A percentile compares a stretch with the other conserved stretches of the same genome.
phyloP scores from a whole-genome alignment of 2,113 vertebrate genomes.

The Corynorhinus townsendii region DNA sequence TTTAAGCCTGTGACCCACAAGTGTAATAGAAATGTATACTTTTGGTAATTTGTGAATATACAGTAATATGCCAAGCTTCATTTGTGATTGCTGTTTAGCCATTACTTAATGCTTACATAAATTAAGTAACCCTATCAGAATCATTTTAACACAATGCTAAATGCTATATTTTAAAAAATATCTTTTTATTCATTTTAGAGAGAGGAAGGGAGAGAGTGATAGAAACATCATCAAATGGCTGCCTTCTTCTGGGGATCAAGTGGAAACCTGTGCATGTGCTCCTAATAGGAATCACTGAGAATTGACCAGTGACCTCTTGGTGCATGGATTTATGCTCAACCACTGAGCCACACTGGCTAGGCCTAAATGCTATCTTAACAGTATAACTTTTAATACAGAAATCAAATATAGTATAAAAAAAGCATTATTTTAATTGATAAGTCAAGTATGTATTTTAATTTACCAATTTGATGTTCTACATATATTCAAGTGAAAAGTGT shows the following conservation, averaged over 20 bases:
- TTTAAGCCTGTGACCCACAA: not conserved
- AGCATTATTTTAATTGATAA: constrained; percentile 37
- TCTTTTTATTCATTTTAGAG: too few species aligned
- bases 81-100: constrained; percentile 14
- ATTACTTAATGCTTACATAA: constrained; percentile 6
- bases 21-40: not conserved
- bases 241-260: too few species aligned
- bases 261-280: too few species aligned
- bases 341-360: too few species aligned
- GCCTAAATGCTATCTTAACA: not conserved
- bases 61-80: not conserved
- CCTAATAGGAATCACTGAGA: too few species aligned
- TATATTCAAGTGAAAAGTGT: constrained; percentile 26
- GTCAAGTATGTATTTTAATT: not conserved
- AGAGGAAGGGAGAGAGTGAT: too few species aligned
- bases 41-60: constrained; percentile 19
- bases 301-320: too few species aligned
- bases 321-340: too few species aligned
- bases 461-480: not conserved
- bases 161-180: not conserved
- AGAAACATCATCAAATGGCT: too few species aligned
- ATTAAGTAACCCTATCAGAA: constrained; percentile 28
- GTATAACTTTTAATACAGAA: not conserved
- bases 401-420: constrained; percentile 35
- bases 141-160: constrained; percentile 17